Evolutionary conservation across 2,113 vertebrate species (phyloP).

Genomic region (Onychorhynchus coronatus): DNA sequence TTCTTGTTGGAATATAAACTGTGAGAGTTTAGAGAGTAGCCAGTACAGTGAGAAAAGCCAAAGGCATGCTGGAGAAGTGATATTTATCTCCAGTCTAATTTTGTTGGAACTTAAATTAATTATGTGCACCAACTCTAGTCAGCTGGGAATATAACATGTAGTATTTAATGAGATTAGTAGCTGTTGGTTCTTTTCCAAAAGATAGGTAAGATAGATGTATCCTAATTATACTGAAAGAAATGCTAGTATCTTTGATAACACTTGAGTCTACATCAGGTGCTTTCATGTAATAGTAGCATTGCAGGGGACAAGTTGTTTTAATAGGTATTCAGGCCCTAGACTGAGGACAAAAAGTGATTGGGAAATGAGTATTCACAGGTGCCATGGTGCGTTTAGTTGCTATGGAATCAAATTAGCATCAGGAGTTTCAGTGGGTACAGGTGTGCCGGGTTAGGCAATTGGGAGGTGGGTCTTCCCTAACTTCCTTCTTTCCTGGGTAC

Average conservation of each 20-base stretch:
- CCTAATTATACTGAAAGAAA: neutral
- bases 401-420: neutral
- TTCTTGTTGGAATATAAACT: slow-evolving; percentile 33
- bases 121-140: neutral
- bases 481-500: neutral
- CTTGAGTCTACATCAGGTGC: neutral
- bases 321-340: neutral
- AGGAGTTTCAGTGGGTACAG: neutral
- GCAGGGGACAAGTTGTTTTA: neutral
- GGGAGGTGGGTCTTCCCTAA: neutral
- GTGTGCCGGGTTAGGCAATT: neutral
- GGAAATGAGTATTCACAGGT: neutral
- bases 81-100: neutral
- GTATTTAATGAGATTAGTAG: neutral
- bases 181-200: neutral
- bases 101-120: neutral
- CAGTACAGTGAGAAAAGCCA: neutral
- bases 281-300: neutral
- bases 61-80: neutral
- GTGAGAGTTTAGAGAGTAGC: neutral
- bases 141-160: neutral
- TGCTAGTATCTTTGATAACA: neutral
- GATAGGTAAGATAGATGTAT: neutral
- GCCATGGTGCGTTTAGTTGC: neutral
- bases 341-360: neutral